phyloP scores from a whole-genome alignment of 2,113 vertebrate species.

The Naja naja region DNA sequence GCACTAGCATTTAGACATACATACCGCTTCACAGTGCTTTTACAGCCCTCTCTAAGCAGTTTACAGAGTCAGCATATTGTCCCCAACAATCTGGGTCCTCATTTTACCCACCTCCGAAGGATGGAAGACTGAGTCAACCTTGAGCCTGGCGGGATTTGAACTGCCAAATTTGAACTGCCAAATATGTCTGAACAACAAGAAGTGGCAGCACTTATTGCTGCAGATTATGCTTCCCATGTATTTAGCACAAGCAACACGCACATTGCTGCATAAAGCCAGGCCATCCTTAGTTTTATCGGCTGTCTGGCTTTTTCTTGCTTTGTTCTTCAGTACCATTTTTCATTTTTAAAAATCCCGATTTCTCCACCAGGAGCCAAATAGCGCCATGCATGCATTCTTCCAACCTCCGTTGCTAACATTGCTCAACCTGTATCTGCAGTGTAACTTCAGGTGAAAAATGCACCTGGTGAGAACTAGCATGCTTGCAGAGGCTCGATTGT shows the following conservation, averaged over 20 bases:
- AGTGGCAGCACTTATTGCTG: not conserved
- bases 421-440: not conserved
- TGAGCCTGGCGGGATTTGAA: no score
- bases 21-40: no score
- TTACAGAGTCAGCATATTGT: no score
- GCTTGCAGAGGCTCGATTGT: not conserved
- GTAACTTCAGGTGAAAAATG: not conserved
- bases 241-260: not conserved
- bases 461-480: not conserved
- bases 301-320: not conserved
- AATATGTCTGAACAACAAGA: not conserved
- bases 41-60: no score
- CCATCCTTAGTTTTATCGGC: not conserved
- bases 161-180: no score
- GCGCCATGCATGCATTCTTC: not conserved
- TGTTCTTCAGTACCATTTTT: not conserved
- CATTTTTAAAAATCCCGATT: not conserved
- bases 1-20: no score
- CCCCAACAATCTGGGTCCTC: no score
- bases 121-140: no score
- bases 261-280: not conserved
- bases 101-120: no score
- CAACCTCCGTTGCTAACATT: not conserved
- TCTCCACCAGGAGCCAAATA: not conserved
- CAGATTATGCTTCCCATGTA: no score